These are phyloP conservation scores for Zhengitettix transpicula DNA, from an alignment of 2,888 invertebrate species.

Conservation along the genomic window DNA sequence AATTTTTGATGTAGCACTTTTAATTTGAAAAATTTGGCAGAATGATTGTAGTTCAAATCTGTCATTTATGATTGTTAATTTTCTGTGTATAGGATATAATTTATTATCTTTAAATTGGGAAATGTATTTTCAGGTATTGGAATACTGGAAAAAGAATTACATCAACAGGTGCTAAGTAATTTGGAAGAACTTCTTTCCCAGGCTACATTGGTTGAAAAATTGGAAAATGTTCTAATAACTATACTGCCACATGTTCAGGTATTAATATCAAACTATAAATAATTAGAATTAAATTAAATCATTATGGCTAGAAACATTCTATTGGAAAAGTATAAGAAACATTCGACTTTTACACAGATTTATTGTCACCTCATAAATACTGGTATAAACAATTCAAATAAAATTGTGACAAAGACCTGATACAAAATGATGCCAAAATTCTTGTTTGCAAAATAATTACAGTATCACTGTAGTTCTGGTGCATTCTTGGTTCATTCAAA, in stretches of 20 bases:
- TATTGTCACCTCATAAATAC: too few relatives aligned
- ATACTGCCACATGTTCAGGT: constrained; percentile 64
- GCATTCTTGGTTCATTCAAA: too few relatives aligned
- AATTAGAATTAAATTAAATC: too few relatives aligned
- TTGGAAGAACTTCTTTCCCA: constrained; percentile 83
- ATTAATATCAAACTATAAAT: background rate
- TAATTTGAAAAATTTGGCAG: background rate
- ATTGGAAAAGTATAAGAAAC: too few relatives aligned
- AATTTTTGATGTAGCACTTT: too few relatives aligned
- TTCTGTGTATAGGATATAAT: background rate
- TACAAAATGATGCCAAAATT: too few relatives aligned
- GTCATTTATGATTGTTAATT: background rate
- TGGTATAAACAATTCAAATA: too few relatives aligned
- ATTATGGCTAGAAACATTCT: too few relatives aligned
- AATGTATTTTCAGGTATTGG: constrained; percentile 31
- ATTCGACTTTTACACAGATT: too few relatives aligned
- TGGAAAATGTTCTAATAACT: constrained; percentile 64
- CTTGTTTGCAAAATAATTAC: too few relatives aligned
- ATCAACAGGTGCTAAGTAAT: constrained; percentile 71
- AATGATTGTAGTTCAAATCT: background rate
- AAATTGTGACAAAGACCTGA: too few relatives aligned
- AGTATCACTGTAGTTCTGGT: too few relatives aligned
- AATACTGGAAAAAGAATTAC: constrained; percentile 52
- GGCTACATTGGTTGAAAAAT: constrained; percentile 66
- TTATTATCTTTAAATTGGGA: background rate